These are phyloP conservation scores for Ormyrus labotus DNA, from an alignment of 2,888 invertebrate species.

Conservation along the genomic window DNA sequence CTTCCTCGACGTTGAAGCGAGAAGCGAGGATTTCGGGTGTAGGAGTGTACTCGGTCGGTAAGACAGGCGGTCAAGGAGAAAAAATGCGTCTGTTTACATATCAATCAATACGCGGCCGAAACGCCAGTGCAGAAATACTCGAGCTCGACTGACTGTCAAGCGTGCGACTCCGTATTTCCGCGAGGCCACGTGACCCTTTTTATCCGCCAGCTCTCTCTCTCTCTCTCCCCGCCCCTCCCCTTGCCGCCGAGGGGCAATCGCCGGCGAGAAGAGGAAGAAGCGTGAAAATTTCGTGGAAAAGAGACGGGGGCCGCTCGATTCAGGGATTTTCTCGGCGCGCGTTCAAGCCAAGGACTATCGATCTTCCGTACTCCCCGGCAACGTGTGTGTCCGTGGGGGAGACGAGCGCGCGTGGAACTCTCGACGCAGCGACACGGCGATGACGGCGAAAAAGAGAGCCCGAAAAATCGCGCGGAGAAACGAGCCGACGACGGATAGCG, in stretches of 20 bases:
- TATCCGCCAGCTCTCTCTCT: too few relatives aligned
- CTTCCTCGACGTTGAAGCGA: neutral
- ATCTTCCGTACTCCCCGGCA: slow-evolving; percentile 32
- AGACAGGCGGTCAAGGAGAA: neutral
- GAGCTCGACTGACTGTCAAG: too few relatives aligned
- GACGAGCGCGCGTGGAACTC: neutral
- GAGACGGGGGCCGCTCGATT: neutral
- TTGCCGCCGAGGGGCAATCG: too few relatives aligned
- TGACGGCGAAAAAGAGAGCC: neutral
- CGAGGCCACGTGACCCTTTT: too few relatives aligned
- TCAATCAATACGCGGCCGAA: too few relatives aligned
- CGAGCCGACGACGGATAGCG: neutral
- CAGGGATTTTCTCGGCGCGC: slow-evolving; percentile 30
- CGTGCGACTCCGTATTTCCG: too few relatives aligned
- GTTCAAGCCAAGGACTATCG: slow-evolving; percentile 47
- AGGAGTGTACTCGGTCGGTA: slow-evolving; percentile 26
- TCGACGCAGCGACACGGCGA: neutral
- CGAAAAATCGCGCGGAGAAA: neutral
- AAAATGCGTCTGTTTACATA: too few relatives aligned
- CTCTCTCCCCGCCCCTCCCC: too few relatives aligned
- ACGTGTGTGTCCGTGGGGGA: neutral
- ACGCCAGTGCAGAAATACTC: too few relatives aligned
- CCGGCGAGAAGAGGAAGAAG: too few relatives aligned
- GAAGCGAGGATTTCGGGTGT: neutral
- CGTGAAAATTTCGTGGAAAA: too few relatives aligned